phyloP scores from a whole-genome alignment of 2,888 invertebrate species.

The Hirtodrosophila alboralis region DNA sequence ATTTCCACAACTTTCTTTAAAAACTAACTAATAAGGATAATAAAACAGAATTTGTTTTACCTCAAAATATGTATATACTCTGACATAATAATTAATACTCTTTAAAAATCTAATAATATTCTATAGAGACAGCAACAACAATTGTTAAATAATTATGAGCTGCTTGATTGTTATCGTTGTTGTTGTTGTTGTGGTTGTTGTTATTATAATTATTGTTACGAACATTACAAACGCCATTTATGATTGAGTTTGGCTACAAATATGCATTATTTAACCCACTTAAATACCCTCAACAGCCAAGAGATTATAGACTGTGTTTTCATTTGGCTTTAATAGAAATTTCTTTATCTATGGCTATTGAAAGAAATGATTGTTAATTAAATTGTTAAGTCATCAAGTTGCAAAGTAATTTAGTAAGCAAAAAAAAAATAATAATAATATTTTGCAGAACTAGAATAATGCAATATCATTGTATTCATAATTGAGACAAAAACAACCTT shows the following conservation, averaged over 20 bases:
- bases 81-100: no score
- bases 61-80: no score
- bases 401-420: constrained; percentile 17
- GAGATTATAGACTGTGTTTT: constrained; percentile 4
- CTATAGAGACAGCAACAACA: constrained; percentile 44
- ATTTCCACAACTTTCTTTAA: no score
- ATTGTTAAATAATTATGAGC: constrained; percentile 65
- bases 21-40: no score
- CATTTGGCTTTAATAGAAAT: constrained; percentile 1
- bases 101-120: constrained; percentile 40
- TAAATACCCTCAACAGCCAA: background rate
- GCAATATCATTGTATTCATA: constrained; percentile 34
- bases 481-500: constrained; percentile 23
- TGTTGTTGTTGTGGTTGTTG: constrained; percentile 8
- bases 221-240: constrained; percentile 40
- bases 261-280: constrained; percentile 20
- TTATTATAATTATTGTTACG: constrained; percentile 29
- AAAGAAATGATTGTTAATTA: constrained; percentile 1
- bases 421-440: constrained; percentile 23
- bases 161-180: constrained; percentile 50
- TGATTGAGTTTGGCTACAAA: constrained; percentile 43
- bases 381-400: constrained; percentile 24
- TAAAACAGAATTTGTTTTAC: no score
- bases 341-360: constrained; percentile 16
- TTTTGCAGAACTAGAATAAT: constrained; percentile 16